These are phyloP conservation scores for Lepidotrigona ventralis DNA, from an alignment of 1,140 invertebrate species.

Conservation along the genomic window DNA sequence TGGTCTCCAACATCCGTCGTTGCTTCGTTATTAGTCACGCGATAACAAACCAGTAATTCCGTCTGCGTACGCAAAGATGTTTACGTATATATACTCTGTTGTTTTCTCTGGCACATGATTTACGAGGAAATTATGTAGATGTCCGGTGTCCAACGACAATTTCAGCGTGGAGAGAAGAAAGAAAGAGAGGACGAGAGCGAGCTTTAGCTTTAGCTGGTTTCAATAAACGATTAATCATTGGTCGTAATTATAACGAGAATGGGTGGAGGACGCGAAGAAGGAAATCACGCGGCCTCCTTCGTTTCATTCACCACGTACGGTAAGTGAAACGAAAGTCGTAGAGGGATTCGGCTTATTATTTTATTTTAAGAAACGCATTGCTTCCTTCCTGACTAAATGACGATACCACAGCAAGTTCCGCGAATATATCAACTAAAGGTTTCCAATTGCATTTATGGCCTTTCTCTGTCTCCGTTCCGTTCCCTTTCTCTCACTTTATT, in stretches of 20 bases:
- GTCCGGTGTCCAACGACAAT: slow-evolving; percentile 12
- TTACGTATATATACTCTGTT: slow-evolving; percentile 6
- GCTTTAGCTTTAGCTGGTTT: slow-evolving; percentile 17
- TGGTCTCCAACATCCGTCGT: slow-evolving; percentile 8
- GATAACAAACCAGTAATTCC: slow-evolving; percentile 54
- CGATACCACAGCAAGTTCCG: slow-evolving; percentile 1
- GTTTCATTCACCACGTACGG: not conserved
- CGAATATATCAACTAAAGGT: slow-evolving; percentile 55
- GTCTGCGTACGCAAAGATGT: slow-evolving; percentile 31
- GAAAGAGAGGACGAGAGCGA: too few species aligned
- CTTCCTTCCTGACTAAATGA: not conserved
- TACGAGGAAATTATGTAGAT: slow-evolving; percentile 49
- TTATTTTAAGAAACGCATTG: slow-evolving; percentile 25
- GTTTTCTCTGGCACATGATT: slow-evolving; percentile 40
- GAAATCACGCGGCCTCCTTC: too few species aligned
- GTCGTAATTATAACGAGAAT: slow-evolving; percentile 10
- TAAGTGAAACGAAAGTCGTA: slow-evolving; percentile 19
- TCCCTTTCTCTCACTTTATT: not conserved
- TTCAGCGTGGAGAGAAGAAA: not conserved
- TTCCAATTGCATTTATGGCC: slow-evolving; percentile 61
- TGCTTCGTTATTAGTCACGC: slow-evolving; percentile 60
- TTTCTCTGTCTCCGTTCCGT: slow-evolving; percentile 23
- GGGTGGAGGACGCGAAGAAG: not conserved
- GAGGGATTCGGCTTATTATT: slow-evolving; percentile 9
- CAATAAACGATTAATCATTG: slow-evolving; percentile 46